These are phyloP conservation scores for Tricholauxania praeusta DNA, from an alignment of 2,888 invertebrate genomes.

Conservation along the genomic window DNA sequence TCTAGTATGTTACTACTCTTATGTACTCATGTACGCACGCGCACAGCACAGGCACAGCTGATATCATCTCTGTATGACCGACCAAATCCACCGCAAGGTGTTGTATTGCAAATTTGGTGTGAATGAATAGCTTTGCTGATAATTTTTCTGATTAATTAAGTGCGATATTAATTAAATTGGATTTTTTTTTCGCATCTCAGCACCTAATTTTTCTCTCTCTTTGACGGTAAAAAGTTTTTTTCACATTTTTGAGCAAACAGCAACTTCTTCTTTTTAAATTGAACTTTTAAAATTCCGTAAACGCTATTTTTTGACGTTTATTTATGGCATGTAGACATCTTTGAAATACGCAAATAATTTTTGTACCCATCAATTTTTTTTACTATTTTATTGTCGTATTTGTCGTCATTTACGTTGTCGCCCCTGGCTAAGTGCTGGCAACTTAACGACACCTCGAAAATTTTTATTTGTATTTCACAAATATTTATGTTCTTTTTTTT, in stretches of 20 bases:
- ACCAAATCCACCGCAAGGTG: conserved; percentile 1
- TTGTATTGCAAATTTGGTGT: conserved; percentile 26
- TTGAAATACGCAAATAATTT: conserved; percentile 13
- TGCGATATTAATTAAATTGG: conserved; percentile 42
- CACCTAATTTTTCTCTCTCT: background rate
- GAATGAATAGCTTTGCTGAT: conserved; percentile 32
- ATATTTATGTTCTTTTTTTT: background rate
- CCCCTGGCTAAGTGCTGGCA: background rate
- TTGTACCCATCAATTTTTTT: background rate
- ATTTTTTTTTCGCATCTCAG: conserved; percentile 12
- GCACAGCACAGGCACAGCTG: background rate
- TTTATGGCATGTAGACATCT: background rate
- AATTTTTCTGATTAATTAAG: conserved; percentile 42
- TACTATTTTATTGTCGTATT: too few relatives aligned
- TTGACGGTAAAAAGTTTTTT: background rate
- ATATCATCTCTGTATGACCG: background rate
- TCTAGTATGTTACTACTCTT: too few relatives aligned
- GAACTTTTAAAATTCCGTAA: background rate
- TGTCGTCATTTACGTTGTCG: too few relatives aligned
- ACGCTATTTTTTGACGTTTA: background rate
- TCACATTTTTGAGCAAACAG: background rate
- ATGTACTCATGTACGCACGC: background rate
- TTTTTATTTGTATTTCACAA: background rate
- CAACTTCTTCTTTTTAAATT: background rate
- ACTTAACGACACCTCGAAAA: background rate